These are phyloP conservation scores for Lucifuga dentata DNA, from an alignment of 2,113 vertebrate genomes.

Conservation along the genomic window DNA sequence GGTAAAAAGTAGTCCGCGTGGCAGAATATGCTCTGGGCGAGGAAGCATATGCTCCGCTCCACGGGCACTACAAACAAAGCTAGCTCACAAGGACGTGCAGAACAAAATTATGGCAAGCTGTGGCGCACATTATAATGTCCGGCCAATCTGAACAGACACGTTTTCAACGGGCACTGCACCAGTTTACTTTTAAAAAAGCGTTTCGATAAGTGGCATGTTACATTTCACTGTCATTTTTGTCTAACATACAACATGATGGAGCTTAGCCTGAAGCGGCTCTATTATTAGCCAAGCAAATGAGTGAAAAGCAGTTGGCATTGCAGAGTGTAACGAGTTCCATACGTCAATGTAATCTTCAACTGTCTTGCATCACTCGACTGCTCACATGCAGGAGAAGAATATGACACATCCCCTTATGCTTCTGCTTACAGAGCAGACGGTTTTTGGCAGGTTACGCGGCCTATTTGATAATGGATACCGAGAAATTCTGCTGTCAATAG, in stretches of 20 bases:
- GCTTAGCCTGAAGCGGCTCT: background rate
- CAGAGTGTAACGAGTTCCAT: background rate
- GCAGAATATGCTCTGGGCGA: too few species aligned
- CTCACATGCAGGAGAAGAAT: constrained; percentile 1
- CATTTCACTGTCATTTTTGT: constrained; percentile 18
- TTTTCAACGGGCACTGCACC: too few species aligned
- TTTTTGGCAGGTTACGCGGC: constrained; percentile 30
- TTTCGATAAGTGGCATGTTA: too few species aligned
- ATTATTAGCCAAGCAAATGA: constrained; percentile 37
- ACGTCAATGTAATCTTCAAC: constrained; percentile 22
- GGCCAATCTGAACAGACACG: too few species aligned
- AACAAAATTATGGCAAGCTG: too few species aligned
- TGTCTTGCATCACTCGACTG: constrained; percentile 1
- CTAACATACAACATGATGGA: background rate
- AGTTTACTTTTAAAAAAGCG: too few species aligned
- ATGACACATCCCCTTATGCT: background rate
- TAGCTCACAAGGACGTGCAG: too few species aligned
- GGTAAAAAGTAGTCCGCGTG: too few species aligned
- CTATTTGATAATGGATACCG: constrained; percentile 33
- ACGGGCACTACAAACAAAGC: too few species aligned
- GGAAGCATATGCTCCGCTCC: too few species aligned
- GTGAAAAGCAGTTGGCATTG: constrained; percentile 11
- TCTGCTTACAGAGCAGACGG: constrained; percentile 24
- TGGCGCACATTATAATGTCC: too few species aligned
- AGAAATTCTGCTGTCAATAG: constrained; percentile 50